Evolutionary conservation across 2,113 vertebrate species (phyloP), one percentile per base, ranked within the genome.

Genomic region (Ophthalmolycus amberensis): DNA sequence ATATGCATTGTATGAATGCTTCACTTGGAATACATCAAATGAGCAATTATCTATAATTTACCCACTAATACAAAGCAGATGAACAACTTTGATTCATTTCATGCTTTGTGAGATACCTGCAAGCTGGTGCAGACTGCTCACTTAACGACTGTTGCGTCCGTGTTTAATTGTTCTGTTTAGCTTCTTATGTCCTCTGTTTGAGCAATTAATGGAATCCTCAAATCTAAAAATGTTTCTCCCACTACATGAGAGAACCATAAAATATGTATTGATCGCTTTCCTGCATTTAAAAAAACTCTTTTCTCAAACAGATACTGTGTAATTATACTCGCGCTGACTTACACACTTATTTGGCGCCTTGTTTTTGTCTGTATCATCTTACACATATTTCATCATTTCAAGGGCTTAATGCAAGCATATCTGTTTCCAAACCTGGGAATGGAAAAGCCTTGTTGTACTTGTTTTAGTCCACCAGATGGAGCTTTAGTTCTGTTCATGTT

Each of bases 381-480:
- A 27, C 25, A 42, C 34, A 22, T 42, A 82, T 46, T 77, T 83
- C 32, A 37, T 74, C 1, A 71, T 89, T 80, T 67, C n/a, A 64
- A 60, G 22, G 29, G 15, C 20, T 44, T 75, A 46, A 44, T 34
- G 7, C 16, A 67, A 40, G 3, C 29, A 56, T 32, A 29, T 84
- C 40, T 84, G 22, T 9, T 79, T 48, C 52, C 18, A 32, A 25
- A 71, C 5, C 9, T 77, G 32, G 25, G 62, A 71, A 40, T 54
- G 16, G 14, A 72, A 67, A 70, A 76, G 71, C 22, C 27, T 20
- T 3, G 86, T 66, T 85, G 37, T 88, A 8, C 64, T 67, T n/a
- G 9, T 58, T 50, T 75, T 40, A 5, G 60, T 68, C 92, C 95
- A 95, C 94, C 89, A 95, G 95, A 95, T 95, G 94, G 95, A 59